Evolutionary conservation across 2,113 vertebrate species (phyloP).

Genomic region (Microcebus griseorufus): DNA sequence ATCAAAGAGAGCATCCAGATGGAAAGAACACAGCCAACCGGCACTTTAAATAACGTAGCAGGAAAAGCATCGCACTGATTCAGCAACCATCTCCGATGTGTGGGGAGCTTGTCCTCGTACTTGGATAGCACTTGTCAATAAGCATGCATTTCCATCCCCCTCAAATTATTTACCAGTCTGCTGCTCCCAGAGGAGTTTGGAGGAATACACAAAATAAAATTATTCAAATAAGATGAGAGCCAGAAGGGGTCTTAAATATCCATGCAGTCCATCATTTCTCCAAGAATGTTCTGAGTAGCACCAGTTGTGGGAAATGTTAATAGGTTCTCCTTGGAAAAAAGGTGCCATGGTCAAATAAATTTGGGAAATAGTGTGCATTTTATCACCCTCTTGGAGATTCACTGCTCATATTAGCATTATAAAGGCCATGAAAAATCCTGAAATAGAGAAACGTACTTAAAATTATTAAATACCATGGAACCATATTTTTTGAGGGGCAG

Average conservation of each 20-base stretch:
- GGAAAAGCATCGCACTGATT: not conserved
- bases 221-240: slow-evolving; percentile 60
- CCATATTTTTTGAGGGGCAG: slow-evolving; percentile 49
- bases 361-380: slow-evolving; percentile 51
- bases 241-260: slow-evolving; percentile 49
- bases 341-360: slow-evolving; percentile 68
- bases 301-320: slow-evolving; percentile 58
- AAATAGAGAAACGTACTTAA: slow-evolving; percentile 62
- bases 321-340: slow-evolving; percentile 66
- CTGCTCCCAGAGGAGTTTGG: not conserved
- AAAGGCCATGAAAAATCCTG: slow-evolving; percentile 64
- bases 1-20: slow-evolving; percentile 68
- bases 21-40: slow-evolving; percentile 60
- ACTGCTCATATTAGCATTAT: slow-evolving; percentile 54
- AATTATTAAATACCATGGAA: slow-evolving; percentile 62
- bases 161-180: slow-evolving; percentile 45
- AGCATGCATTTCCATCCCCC: not conserved
- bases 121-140: not conserved
- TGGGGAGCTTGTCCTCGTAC: not conserved
- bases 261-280: not conserved
- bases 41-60: slow-evolving; percentile 6
- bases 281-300: slow-evolving; percentile 24
- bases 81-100: not conserved
- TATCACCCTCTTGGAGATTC: slow-evolving; percentile 60
- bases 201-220: slow-evolving; percentile 61